phyloP scores from a whole-genome alignment of 2,888 invertebrate species.

The Acronicta psi region DNA sequence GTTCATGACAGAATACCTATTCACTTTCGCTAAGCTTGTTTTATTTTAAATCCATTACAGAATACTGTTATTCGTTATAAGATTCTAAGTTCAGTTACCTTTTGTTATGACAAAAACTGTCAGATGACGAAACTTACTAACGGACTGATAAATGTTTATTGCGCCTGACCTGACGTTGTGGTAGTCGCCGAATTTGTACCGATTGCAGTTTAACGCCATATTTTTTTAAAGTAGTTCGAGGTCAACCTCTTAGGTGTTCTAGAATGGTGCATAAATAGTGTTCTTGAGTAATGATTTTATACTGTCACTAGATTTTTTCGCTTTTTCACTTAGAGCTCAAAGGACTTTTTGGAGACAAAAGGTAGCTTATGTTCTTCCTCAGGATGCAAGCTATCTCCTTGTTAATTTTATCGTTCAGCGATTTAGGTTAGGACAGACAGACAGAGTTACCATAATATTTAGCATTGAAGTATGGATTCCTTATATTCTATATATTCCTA shows the following conservation, averaged over 20 bases:
- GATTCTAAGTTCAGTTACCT: slow-evolving; percentile 47
- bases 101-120: slow-evolving; percentile 29
- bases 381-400: no score
- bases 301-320: no score
- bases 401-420: no score
- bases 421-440: no score
- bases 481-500: no score
- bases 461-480: no score
- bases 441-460: no score
- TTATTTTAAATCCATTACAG: slow-evolving; percentile 39
- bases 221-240: slow-evolving; percentile 51
- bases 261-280: slow-evolving; percentile 1
- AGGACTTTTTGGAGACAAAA: no score
- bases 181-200: slow-evolving; percentile 25
- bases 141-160: slow-evolving; percentile 21
- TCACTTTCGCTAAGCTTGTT: slow-evolving; percentile 50
- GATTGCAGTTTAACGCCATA: slow-evolving; percentile 38
- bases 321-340: no score
- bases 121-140: slow-evolving; percentile 27
- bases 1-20: slow-evolving; percentile 14
- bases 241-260: slow-evolving; percentile 39
- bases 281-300: slow-evolving; percentile 19
- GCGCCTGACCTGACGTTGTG: slow-evolving; percentile 7
- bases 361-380: no score
- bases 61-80: slow-evolving; percentile 48